Percentiles rank a stretch among this genome's conserved stretches.
These are phyloP conservation scores for Ceratosolen solmsi DNA, from an alignment of 1,140 invertebrate species.

Conservation along the genomic window DNA sequence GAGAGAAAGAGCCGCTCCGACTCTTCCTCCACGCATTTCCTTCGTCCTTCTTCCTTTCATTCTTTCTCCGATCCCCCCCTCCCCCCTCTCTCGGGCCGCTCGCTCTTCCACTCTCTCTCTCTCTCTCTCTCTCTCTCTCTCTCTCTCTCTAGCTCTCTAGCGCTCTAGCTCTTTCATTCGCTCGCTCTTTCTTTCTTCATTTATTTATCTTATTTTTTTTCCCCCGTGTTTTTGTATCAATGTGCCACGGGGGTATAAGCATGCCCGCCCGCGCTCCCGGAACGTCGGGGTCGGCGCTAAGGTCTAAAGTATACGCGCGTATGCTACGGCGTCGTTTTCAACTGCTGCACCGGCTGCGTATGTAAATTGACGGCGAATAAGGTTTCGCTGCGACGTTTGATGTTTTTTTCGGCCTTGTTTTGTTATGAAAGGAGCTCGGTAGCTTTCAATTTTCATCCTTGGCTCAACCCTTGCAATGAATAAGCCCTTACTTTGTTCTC, in stretches of 20 bases:
- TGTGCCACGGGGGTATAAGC: constrained; percentile 6
- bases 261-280: constrained; percentile 18
- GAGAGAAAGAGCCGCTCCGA: neutral
- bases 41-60: constrained; percentile 34
- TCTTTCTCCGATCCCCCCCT: no score
- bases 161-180: no score
- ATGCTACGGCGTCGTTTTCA: neutral
- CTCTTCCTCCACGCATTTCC: constrained; percentile 61
- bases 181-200: neutral
- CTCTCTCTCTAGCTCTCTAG: no score
- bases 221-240: neutral
- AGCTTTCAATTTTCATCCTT: neutral
- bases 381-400: neutral
- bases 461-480: neutral
- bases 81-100: no score
- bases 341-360: neutral
- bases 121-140: no score
- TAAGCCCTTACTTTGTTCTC: neutral
- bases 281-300: constrained; percentile 17
- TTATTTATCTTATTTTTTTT: constrained; percentile 13
- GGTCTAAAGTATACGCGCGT: neutral
- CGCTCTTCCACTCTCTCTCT: no score
- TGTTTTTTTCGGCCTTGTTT: constrained; percentile 1
- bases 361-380: constrained; percentile 29
- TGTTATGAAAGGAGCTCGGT: neutral